Evolutionary conservation across 2,113 vertebrate genomes (phyloP).

Genomic region (Rattus rattus): DNA sequence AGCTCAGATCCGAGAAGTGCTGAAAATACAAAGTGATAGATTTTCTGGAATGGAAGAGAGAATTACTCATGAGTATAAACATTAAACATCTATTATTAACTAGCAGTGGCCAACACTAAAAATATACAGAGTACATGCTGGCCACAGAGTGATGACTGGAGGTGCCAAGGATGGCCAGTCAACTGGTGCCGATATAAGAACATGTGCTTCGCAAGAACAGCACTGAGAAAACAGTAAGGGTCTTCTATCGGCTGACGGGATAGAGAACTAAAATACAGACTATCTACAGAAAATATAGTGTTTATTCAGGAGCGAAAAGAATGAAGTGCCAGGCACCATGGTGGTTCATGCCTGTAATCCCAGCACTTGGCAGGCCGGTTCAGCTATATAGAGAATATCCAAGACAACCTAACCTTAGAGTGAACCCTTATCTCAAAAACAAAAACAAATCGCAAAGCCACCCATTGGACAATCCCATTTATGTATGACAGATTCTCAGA

Average conservation of each 20-base stretch:
- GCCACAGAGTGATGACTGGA: background rate
- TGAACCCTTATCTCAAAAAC: background rate
- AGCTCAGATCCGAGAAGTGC: background rate
- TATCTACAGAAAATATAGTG: background rate
- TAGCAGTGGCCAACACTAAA: background rate
- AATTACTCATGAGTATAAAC: slow-evolving; percentile 17
- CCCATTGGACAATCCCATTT: background rate
- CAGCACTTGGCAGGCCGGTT: background rate
- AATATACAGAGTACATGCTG: background rate
- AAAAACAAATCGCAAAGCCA: background rate
- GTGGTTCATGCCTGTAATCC: background rate
- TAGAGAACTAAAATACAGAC: background rate
- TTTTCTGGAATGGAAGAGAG: slow-evolving; percentile 48
- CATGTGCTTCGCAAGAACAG: background rate
- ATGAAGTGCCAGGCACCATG: background rate
- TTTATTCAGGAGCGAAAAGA: background rate
- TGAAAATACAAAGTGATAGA: background rate
- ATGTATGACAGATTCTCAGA: background rate
- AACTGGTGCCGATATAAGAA: background rate
- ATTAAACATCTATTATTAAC: background rate
- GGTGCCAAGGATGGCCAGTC: background rate
- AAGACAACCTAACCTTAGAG: background rate
- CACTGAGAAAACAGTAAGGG: background rate
- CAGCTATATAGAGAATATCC: background rate
- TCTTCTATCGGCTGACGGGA: background rate